phyloP scores from a whole-genome alignment of 1,140 invertebrate species.

The Drosophila parvula region DNA sequence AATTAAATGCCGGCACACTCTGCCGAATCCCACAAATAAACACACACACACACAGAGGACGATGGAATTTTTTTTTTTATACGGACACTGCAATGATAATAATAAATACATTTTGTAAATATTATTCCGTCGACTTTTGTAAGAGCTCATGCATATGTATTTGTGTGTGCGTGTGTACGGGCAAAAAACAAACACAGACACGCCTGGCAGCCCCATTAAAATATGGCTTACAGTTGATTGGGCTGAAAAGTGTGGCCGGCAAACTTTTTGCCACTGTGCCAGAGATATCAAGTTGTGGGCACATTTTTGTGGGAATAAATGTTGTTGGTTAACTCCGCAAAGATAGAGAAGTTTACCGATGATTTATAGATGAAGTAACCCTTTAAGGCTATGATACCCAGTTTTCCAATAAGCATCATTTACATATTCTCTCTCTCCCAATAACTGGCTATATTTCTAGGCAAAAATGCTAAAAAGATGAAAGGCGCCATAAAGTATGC shows the following conservation, averaged over 20 bases:
- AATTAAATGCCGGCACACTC: constrained; percentile 68
- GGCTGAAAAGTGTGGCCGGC: constrained; percentile 27
- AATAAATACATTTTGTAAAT: constrained; percentile 52
- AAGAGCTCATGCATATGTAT: constrained; percentile 7
- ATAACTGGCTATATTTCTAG: constrained; percentile 10
- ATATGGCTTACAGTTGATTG: constrained; percentile 54
- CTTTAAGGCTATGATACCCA: constrained; percentile 3
- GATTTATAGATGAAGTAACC: constrained; percentile 34
- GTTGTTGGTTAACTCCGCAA: constrained; percentile 9
- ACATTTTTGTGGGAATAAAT: constrained; percentile 18
- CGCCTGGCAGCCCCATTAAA: constrained; percentile 37
- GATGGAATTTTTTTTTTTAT: constrained; percentile 42
- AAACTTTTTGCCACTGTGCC: constrained; percentile 29
- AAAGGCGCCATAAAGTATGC: constrained; percentile 50
- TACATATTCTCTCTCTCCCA: constrained; percentile 30
- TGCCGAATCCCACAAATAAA: constrained; percentile 37
- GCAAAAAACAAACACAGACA: constrained; percentile 11
- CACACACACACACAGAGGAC: constrained; percentile 36
- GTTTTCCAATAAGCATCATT: constrained; percentile 44
- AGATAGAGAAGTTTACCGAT: not conserved
- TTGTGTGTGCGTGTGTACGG: not conserved
- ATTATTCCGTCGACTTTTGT: constrained; percentile 33
- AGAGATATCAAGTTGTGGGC: constrained; percentile 41
- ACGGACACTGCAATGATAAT: constrained; percentile 32
- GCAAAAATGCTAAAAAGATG: constrained; percentile 40